Percentiles rank a stretch among this genome's conserved stretches.
Evolutionary conservation across 1,140 invertebrate species (phyloP).

Genomic region (Hypothenemus hampei): DNA sequence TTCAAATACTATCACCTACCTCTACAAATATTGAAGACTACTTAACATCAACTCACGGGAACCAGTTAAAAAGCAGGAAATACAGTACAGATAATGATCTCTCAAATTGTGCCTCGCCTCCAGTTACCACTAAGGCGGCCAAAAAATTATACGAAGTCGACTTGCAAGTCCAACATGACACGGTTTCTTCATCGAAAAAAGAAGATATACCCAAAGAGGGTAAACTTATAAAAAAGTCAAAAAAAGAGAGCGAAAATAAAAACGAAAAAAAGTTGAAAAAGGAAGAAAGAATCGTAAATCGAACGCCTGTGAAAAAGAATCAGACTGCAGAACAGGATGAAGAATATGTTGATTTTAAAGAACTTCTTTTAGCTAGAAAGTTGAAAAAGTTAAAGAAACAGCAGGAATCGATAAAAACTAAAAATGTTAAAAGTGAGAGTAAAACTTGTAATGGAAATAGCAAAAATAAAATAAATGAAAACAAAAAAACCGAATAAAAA

Average conservation of each 20-base stretch:
- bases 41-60: not conserved
- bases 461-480: not conserved
- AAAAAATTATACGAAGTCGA: slow-evolving; percentile 33
- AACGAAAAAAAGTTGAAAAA: slow-evolving; percentile 13
- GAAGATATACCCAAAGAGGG: slow-evolving; percentile 2
- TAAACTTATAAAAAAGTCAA: slow-evolving; percentile 13
- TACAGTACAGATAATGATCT: slow-evolving; percentile 9
- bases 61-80: slow-evolving; percentile 3
- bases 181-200: slow-evolving; percentile 19
- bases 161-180: slow-evolving; percentile 19
- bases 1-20: slow-evolving; percentile 22
- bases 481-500: not conserved
- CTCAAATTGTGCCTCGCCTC: slow-evolving; percentile 1
- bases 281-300: not conserved
- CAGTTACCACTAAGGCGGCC: slow-evolving; percentile 32
- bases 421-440: not conserved
- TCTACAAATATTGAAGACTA: slow-evolving; percentile 21
- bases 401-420: slow-evolving; percentile 2
- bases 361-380: slow-evolving; percentile 29
- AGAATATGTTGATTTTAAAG: slow-evolving; percentile 30
- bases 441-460: too few relatives aligned
- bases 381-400: slow-evolving; percentile 28
- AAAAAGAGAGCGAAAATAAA: slow-evolving; percentile 12
- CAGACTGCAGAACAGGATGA: slow-evolving; percentile 16
- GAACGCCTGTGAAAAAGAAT: not conserved